A percentile compares a stretch with the other conserved stretches of the same genome.
phyloP scores from a whole-genome alignment of 1,140 invertebrate genomes.

The Euborellia annulipes region DNA sequence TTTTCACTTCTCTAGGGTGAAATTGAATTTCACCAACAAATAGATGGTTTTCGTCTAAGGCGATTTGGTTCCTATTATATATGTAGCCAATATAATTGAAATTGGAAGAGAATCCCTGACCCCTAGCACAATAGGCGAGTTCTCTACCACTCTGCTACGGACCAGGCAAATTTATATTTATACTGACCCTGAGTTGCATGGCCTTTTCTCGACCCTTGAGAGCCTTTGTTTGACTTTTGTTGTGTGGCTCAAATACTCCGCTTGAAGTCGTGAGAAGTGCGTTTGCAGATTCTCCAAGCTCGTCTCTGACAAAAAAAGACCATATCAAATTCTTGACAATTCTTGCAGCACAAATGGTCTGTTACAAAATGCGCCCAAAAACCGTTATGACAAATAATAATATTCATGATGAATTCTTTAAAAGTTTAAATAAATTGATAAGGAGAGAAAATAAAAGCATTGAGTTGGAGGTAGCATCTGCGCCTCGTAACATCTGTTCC shows the following conservation, averaged over 20 bases:
- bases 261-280: constrained; percentile 53
- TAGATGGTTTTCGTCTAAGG: no score
- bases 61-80: no score
- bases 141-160: no score
- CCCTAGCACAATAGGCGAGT: no score
- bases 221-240: constrained; percentile 52
- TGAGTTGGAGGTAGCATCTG: no score
- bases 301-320: constrained; percentile 17
- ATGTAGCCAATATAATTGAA: no score
- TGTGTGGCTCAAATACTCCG: constrained; percentile 59
- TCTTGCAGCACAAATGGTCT: not conserved
- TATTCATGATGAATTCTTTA: not conserved
- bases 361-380: not conserved
- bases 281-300: constrained; percentile 53
- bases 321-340: not conserved
- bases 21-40: no score
- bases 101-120: no score
- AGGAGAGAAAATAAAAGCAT: not conserved
- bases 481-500: no score
- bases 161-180: not conserved
- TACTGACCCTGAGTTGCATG: not conserved
- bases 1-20: no score
- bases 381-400: not conserved
- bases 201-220: constrained; percentile 24
- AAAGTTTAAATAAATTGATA: constrained; percentile 3